Percentiles rank a stretch among this genome's conserved stretches.
phyloP scores from a whole-genome alignment of 2,113 vertebrate species.

The Donacobius atricapilla region DNA sequence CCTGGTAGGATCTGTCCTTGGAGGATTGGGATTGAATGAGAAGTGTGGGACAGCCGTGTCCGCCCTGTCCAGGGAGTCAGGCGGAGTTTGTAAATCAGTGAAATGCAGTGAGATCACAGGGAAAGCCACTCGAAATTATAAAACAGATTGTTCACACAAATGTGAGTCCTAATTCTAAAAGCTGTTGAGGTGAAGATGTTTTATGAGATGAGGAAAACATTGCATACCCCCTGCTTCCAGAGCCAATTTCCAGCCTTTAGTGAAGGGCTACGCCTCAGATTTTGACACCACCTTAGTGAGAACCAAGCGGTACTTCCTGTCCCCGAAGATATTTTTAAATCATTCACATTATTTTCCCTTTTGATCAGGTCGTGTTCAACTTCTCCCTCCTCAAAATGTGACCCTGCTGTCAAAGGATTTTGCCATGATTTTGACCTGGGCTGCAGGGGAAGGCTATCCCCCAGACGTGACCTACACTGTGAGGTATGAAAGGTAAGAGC shows the following conservation, averaged over 20 bases:
- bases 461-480: slow-evolving; percentile 57
- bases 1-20: neutral
- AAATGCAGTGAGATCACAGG: neutral
- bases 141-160: neutral
- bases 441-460: slow-evolving; percentile 45
- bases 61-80: fast-evolving
- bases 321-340: neutral
- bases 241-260: neutral
- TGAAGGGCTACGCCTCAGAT: neutral
- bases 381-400: slow-evolving; percentile 62
- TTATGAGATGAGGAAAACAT: neutral
- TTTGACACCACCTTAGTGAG: neutral
- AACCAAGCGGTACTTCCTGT: neutral
- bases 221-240: neutral
- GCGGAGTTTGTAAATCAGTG: neutral
- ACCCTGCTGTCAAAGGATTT: slow-evolving; percentile 64
- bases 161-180: neutral
- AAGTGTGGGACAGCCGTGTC: fast-evolving
- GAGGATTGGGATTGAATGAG: neutral
- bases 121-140: neutral
- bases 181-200: neutral
- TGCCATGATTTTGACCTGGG: slow-evolving; percentile 67
- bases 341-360: neutral
- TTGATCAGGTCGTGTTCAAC: slow-evolving; percentile 1
- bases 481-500: slow-evolving; percentile 56